Conservation (phyloP, 2,888 invertebrate genomes). For the Drosophila putrida region DNA sequence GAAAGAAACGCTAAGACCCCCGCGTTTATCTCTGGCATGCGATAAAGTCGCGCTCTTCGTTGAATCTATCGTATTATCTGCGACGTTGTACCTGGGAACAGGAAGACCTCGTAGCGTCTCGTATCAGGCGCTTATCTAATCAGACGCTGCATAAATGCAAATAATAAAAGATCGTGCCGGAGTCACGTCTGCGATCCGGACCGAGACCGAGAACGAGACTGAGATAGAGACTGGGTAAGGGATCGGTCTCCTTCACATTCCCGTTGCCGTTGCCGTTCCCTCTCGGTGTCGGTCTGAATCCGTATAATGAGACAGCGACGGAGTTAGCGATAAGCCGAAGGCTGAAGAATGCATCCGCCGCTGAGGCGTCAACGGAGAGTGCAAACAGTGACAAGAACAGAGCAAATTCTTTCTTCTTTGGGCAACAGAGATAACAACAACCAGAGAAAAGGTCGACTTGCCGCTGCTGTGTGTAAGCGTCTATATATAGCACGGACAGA, state of each 20-base stretch:
- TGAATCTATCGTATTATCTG: conserved; percentile 68
- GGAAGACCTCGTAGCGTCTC: conserved; percentile 66
- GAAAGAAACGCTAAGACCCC: conserved; percentile 69
- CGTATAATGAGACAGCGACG: conserved; percentile 63
- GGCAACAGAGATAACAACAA: conserved; percentile 44
- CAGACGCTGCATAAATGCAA: conserved; percentile 80
- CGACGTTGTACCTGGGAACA: conserved; percentile 62
- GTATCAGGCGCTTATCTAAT: conserved; percentile 79
- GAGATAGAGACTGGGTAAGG: conserved; percentile 17
- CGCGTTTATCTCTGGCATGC: conserved; percentile 63
- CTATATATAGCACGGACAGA: conserved; percentile 61
- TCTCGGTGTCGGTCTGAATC: conserved; percentile 8
- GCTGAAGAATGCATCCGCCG: conserved; percentile 69
- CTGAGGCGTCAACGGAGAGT: conserved; percentile 52
- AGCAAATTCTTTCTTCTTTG: conserved; percentile 77
- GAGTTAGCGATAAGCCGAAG: conserved; percentile 66
- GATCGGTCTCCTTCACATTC: conserved; percentile 3
- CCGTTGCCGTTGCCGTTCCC: background rate
- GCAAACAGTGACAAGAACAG: conserved; percentile 77
- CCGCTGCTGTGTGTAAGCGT: conserved; percentile 41
- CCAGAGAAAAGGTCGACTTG: conserved; percentile 53
- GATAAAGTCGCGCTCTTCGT: conserved; percentile 66
- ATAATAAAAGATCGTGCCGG: conserved; percentile 73
- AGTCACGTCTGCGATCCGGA: conserved; percentile 40
- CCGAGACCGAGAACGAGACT: too few species aligned